phyloP scores from a whole-genome alignment of 2,888 invertebrate genomes.

The Digitonthophagus gazella region DNA sequence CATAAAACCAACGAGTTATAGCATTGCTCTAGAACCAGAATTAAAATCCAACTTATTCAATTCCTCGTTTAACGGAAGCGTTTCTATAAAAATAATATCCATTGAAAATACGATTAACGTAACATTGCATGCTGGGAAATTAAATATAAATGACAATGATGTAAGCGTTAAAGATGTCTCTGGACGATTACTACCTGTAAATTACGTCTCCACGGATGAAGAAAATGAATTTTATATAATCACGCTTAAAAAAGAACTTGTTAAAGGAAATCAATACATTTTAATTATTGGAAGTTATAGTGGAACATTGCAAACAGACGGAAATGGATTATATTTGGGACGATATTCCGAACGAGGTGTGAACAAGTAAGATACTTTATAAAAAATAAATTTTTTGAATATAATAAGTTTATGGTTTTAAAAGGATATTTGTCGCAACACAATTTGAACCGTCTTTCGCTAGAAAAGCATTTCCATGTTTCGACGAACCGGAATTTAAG shows the following conservation, averaged over 20 bases:
- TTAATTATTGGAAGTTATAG: not conserved
- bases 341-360: not conserved
- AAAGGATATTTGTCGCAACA: constrained; percentile 8
- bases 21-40: constrained; percentile 22
- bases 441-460: constrained; percentile 35
- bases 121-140: constrained; percentile 23
- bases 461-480: constrained; percentile 47
- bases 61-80: constrained; percentile 23
- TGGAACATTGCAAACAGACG: not conserved
- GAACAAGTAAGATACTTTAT: not conserved
- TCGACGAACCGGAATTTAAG: constrained; percentile 60
- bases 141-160: not conserved
- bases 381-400: not conserved
- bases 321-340: constrained; percentile 18
- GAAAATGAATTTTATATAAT: constrained; percentile 19
- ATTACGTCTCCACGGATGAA: constrained; percentile 5
- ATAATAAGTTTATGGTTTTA: not conserved
- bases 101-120: constrained; percentile 19
- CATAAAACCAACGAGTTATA: constrained; percentile 25
- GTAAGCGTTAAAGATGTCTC: constrained; percentile 2
- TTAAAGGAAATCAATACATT: constrained; percentile 2
- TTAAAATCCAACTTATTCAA: not conserved
- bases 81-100: constrained; percentile 20
- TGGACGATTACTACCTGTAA: not conserved
- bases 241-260: not conserved